phyloP scores from a whole-genome alignment of 2,888 invertebrate genomes.

The Druceiella hillmani region DNA sequence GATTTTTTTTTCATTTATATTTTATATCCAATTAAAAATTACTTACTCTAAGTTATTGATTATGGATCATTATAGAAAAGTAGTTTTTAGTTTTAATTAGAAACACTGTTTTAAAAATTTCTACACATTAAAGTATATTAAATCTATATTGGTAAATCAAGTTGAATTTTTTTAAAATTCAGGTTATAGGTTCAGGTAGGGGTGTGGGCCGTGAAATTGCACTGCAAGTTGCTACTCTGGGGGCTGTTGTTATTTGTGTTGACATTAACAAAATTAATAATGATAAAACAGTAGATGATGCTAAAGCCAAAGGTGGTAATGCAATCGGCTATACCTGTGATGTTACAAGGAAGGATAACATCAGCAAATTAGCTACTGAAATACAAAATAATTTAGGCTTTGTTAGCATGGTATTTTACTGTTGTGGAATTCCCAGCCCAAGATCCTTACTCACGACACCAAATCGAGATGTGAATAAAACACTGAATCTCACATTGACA shows the following conservation, averaged over 20 bases:
- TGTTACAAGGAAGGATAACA: slow-evolving; percentile 50
- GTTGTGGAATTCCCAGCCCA: slow-evolving; percentile 59
- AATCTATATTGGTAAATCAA: not conserved
- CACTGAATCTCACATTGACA: slow-evolving; percentile 53
- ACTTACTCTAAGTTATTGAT: too few species aligned
- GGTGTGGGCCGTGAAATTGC: slow-evolving; percentile 62
- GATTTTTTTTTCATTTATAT: too few species aligned
- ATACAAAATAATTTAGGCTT: slow-evolving; percentile 50
- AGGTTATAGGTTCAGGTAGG: slow-evolving; percentile 66
- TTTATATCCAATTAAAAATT: too few species aligned
- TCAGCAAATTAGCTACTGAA: slow-evolving; percentile 37
- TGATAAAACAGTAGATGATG: slow-evolving; percentile 41
- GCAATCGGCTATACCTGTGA: slow-evolving; percentile 52
- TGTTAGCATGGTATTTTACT: slow-evolving; percentile 58
- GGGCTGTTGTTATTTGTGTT: slow-evolving; percentile 58
- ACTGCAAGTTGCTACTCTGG: slow-evolving; percentile 50
- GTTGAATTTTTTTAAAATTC: too few species aligned
- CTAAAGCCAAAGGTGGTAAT: slow-evolving; percentile 41
- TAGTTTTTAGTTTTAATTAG: too few species aligned
- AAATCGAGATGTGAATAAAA: slow-evolving; percentile 48
- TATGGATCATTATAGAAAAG: too few species aligned
- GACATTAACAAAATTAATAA: slow-evolving; percentile 56
- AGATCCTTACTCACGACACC: slow-evolving; percentile 46
- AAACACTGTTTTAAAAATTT: too few species aligned
- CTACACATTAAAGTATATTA: too few species aligned